Conservation (phyloP, 2,888 invertebrate genomes). For the Polydesmus complanatus region DNA sequence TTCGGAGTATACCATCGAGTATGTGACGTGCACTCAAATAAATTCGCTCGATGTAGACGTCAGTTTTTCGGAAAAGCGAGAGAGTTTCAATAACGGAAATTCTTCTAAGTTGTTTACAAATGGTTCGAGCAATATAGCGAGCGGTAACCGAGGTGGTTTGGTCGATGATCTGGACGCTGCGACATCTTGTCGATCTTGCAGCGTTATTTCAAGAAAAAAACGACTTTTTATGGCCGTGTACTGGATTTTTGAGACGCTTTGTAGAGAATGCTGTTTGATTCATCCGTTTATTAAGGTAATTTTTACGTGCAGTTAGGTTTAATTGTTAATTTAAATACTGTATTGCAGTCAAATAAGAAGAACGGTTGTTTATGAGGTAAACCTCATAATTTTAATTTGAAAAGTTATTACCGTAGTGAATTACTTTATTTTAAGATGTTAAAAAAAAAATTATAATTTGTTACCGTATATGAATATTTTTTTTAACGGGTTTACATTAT, state of each 20-base stretch:
- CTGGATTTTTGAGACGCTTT: slow-evolving; percentile 1
- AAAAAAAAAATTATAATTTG: too few relatives aligned
- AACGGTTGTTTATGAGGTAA: not conserved
- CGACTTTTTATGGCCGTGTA: slow-evolving; percentile 5
- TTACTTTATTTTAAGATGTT: too few relatives aligned
- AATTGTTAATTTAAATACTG: too few relatives aligned
- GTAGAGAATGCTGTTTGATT: slow-evolving; percentile 5
- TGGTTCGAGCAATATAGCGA: not conserved
- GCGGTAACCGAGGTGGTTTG: not conserved
- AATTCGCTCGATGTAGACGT: too few relatives aligned
- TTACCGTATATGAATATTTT: too few relatives aligned
- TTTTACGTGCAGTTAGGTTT: not conserved
- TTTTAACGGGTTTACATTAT: too few relatives aligned
- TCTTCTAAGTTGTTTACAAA: not conserved
- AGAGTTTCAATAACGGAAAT: not conserved
- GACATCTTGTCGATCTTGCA: not conserved
- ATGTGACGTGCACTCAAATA: not conserved
- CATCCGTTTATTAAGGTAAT: slow-evolving; percentile 10
- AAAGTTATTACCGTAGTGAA: too few relatives aligned
- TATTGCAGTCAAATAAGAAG: too few relatives aligned
- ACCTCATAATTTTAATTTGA: not conserved
- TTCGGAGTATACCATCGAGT: slow-evolving; percentile 2
- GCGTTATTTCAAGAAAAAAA: not conserved
- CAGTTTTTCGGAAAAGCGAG: not conserved
- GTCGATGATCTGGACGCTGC: not conserved